These are phyloP conservation scores for Carassius auratus DNA, from an alignment of 2,113 vertebrate genomes.

Conservation along the genomic window DNA sequence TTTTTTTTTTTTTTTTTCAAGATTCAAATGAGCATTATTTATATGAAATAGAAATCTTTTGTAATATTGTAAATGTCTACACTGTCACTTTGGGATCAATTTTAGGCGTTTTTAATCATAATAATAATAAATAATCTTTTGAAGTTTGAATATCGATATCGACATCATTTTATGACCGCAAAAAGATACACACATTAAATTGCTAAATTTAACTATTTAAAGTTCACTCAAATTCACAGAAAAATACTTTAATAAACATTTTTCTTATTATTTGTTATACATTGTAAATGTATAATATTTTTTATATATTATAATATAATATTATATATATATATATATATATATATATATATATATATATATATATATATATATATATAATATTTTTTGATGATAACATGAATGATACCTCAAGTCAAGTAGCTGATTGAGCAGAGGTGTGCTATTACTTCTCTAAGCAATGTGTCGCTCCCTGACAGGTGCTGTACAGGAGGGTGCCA, in stretches of 20 bases:
- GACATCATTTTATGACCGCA: background rate
- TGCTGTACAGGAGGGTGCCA: conserved; percentile 87
- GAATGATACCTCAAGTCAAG: background rate
- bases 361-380: too few species aligned
- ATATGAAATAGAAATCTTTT: background rate
- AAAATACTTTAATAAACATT: background rate
- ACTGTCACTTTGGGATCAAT: background rate
- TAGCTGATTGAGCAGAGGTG: background rate
- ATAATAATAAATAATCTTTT: too few species aligned
- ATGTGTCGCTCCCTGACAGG: conserved; percentile 70
- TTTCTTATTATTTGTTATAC: background rate
- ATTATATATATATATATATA: too few species aligned
- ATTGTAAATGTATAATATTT: background rate
- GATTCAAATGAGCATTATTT: background rate
- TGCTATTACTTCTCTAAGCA: background rate
- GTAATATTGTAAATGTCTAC: background rate
- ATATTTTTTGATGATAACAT: background rate
- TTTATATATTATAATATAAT: too few species aligned
- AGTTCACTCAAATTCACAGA: background rate
- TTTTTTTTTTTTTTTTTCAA: background rate
- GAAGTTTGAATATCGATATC: too few species aligned
- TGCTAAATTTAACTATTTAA: background rate
- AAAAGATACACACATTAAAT: background rate
- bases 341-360: too few species aligned
- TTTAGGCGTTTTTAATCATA: background rate